Percentiles rank a stretch among this genome's conserved stretches.
Evolutionary conservation across 1,140 invertebrate genomes (phyloP).

Genomic region (Lerema accius): DNA sequence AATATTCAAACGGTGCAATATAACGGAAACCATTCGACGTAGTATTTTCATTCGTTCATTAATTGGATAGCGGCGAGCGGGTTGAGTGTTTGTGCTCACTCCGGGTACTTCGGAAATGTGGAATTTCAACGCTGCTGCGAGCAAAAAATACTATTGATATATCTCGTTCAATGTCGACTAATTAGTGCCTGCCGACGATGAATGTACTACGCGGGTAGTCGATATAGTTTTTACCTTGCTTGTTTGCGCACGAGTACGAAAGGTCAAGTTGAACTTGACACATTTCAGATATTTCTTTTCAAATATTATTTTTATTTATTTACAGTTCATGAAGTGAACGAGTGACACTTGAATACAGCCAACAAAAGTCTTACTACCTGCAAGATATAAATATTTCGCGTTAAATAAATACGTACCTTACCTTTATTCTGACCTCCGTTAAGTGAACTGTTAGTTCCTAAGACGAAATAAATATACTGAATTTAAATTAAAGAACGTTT

Average conservation of each 20-base stretch:
- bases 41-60: constrained; percentile 29
- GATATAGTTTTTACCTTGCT: neutral
- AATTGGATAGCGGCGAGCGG: constrained; percentile 24
- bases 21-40: constrained; percentile 9
- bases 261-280: constrained; percentile 19
- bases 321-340: no score
- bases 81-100: constrained; percentile 23
- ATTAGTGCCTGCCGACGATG: neutral
- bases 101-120: constrained; percentile 8
- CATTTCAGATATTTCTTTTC: neutral
- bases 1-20: constrained; percentile 8
- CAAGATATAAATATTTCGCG: no score
- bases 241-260: neutral
- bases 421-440: no score
- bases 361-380: no score
- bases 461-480: no score
- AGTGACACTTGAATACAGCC: no score
- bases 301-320: no score
- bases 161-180: constrained; percentile 9
- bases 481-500: no score
- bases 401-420: no score
- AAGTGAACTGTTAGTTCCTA: no score
- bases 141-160: constrained; percentile 15
- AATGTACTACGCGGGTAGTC: neutral
- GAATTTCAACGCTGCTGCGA: constrained; percentile 10